Conservation (phyloP, 2,888 invertebrate genomes). For the Podotricha telesiphe region DNA sequence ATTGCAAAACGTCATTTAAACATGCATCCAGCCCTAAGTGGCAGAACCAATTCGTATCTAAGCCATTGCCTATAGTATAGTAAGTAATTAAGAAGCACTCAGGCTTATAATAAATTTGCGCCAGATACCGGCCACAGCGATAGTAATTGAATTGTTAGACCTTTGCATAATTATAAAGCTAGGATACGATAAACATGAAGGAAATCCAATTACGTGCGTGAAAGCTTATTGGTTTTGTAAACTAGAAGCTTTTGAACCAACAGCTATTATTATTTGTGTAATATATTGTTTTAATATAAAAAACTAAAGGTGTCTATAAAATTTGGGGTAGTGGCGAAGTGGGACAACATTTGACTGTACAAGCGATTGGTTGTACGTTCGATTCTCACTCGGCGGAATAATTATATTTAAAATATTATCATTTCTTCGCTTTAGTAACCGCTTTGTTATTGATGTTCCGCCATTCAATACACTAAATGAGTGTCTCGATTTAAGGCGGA, state of each 20-base stretch:
- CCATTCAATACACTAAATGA: too few relatives aligned
- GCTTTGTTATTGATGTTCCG: too few relatives aligned
- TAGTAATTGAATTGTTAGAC: conserved; percentile 46
- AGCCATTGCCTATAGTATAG: conserved; percentile 48
- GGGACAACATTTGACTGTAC: too few relatives aligned
- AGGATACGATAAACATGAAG: conserved; percentile 11
- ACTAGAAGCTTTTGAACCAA: not conserved
- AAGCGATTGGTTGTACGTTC: too few relatives aligned
- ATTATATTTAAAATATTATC: too few relatives aligned
- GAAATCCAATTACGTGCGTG: conserved; percentile 25
- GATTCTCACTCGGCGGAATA: too few relatives aligned
- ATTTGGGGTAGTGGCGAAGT: too few relatives aligned
- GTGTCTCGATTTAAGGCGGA: too few relatives aligned
- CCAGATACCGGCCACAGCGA: conserved; percentile 43
- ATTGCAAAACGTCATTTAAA: conserved; percentile 5
- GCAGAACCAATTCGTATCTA: conserved; percentile 36
- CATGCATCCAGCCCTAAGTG: conserved; percentile 27
- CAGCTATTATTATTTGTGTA: not conserved
- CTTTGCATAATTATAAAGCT: conserved; percentile 36
- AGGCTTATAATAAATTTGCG: conserved; percentile 52
- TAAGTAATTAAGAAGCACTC: conserved; percentile 55
- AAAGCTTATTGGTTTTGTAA: conserved; percentile 15
- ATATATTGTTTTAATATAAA: not conserved
- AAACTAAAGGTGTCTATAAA: too few relatives aligned
- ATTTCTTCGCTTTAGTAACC: too few relatives aligned